Evolutionary conservation across 2,888 invertebrate genomes (phyloP), one percentile per base, ranked within the genome.

Genomic region (Gastrophysa polygoni): DNA sequence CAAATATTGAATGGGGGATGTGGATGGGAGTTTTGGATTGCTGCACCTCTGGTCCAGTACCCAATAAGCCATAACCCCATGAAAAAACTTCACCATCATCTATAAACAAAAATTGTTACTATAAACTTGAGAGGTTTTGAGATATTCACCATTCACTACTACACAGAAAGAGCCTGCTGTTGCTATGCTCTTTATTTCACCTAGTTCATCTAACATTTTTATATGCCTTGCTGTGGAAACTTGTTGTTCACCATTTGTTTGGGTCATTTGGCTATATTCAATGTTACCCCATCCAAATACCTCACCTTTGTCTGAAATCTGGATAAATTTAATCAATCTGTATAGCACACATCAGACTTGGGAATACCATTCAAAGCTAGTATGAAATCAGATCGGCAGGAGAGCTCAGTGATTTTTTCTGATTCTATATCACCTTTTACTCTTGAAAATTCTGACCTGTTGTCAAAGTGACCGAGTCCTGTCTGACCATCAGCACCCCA

Each of bases 241-340:
- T 81, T 95, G 95, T 72, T 90, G 91, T 48, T 82, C 81, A 7
- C 83, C 81, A 8, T 77, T 82, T 61, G 79, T 75, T 72, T 84
- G 81, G 21, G 87, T 83, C 34, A 98, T 83, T 80, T 98, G 98
- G 0, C 89, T 89, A 76, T 96, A 97, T 82, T 98, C 98, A 0
- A 92, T 91, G 80, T 96, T 98, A 6, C 98, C 98, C 97, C 98
- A 98, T 0, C 96, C 98, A 82, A 96, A 98, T 1, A 96, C 85
- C 73, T 96, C 92, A 2, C 97, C 96, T 72, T 89, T 88, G 68
- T 95, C 93, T 91, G 63, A 62, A 69, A 61, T 21, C 7, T 11
- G 17, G 5, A 7, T 28, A 20, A 20, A 32, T 2, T 8, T 1
- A 14, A 24, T 38, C 3, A 18, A n/a, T 1, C 2, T 20, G 8